Percentiles rank a stretch among this genome's conserved stretches.
Conservation (phyloP, 2,797 vertebrate genomes). For the Falco novaeseelandiae region DNA sequence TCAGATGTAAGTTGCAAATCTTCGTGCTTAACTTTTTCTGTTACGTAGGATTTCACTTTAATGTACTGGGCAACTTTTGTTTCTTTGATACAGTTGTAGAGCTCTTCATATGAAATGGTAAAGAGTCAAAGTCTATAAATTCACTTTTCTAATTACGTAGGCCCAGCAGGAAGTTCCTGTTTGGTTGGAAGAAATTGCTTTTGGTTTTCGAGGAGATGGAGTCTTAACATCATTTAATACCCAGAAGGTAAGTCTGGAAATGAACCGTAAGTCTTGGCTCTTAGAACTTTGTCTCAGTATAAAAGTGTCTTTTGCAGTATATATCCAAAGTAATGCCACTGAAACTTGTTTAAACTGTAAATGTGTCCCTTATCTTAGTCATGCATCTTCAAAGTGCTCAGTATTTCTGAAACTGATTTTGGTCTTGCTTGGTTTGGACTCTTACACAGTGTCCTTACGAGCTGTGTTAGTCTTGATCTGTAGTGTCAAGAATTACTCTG, state of each 20-base stretch:
- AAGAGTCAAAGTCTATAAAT: neutral
- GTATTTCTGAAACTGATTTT: neutral
- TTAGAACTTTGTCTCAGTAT: neutral
- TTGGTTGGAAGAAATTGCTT: conserved; percentile 89
- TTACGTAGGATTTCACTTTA: neutral
- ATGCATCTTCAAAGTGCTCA: neutral
- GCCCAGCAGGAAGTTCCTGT: conserved; percentile 92
- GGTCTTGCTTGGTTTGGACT: neutral
- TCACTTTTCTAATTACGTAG: conserved; percentile 68
- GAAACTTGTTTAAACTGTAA: neutral
- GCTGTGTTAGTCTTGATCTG: neutral
- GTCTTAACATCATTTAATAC: conserved; percentile 78
- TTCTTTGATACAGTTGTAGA: neutral
- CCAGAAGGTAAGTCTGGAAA: conserved; percentile 79
- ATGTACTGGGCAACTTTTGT: neutral
- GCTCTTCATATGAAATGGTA: neutral
- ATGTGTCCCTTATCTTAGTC: neutral
- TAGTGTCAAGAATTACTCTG: neutral
- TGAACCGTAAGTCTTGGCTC: neutral
- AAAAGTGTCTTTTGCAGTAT: neutral
- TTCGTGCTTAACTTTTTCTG: neutral
- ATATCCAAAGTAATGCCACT: neutral
- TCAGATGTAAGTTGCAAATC: conserved; percentile 79
- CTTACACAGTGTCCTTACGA: neutral
- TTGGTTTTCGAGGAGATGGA: conserved; percentile 62